Evolutionary conservation across 2,888 invertebrate species (phyloP).

Genomic region (Hemithea aestivaria): DNA sequence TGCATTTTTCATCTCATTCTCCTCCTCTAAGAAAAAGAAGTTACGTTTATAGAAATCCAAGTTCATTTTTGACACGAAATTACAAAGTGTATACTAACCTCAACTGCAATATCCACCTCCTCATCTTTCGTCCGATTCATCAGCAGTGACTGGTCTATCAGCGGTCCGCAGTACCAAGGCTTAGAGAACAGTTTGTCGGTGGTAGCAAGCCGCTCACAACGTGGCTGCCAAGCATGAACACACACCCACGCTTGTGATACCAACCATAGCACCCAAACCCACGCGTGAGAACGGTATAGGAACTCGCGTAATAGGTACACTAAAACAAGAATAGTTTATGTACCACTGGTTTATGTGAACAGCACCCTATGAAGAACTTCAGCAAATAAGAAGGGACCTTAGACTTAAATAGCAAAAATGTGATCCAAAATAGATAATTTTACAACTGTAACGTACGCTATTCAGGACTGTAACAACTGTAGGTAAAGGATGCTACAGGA

Average conservation of each 20-base stretch:
- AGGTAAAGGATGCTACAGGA: no score
- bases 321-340: constrained; percentile 27
- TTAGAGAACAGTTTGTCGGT: constrained; percentile 91
- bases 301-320: constrained; percentile 75
- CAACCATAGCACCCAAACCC: constrained; percentile 90
- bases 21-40: no score
- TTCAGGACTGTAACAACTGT: no score
- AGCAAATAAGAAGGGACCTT: no score
- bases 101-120: constrained; percentile 63
- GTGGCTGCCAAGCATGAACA: constrained; percentile 90
- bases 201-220: constrained; percentile 89
- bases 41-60: background rate
- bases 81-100: constrained; percentile 47
- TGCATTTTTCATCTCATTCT: no score
- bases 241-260: constrained; percentile 93
- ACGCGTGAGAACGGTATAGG: constrained; percentile 81
- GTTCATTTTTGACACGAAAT: background rate
- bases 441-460: no score
- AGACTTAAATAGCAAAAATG: no score
- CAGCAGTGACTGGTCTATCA: constrained; percentile 91
- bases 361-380: no score
- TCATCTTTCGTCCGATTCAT: constrained; percentile 89
- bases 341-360: no score
- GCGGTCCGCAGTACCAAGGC: constrained; percentile 89
- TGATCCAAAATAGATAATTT: no score